Conservation (phyloP, 64 coral and sea anemone species). For the Catalaphyllia jardinei region DNA sequence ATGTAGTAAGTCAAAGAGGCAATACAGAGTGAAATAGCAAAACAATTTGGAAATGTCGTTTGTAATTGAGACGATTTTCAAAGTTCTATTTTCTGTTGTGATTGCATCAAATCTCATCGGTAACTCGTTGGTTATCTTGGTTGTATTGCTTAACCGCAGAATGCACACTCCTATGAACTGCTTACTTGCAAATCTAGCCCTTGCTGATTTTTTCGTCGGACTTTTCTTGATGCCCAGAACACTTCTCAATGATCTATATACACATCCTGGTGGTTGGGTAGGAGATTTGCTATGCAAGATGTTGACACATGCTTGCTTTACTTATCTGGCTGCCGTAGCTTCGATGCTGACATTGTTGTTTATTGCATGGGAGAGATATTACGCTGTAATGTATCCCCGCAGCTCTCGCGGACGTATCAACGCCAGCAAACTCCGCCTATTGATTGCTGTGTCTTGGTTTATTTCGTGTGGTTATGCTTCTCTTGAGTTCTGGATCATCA, state of each 20-base stretch:
- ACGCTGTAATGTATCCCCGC: not conserved
- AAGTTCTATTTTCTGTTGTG: not conserved
- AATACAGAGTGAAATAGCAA: no score
- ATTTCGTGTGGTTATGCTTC: not conserved
- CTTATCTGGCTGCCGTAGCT: not conserved
- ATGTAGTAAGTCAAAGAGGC: no score
- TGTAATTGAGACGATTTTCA: not conserved
- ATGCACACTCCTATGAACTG: slow-evolving; percentile 50
- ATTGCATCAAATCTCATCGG: slow-evolving; percentile 15
- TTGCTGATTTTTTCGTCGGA: slow-evolving; percentile 16
- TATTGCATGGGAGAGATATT: slow-evolving; percentile 4
- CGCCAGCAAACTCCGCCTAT: not conserved
- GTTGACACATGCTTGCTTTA: not conserved
- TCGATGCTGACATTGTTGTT: not conserved
- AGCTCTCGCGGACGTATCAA: not conserved
- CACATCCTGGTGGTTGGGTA: not conserved
- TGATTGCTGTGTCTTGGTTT: not conserved
- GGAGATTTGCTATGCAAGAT: not conserved
- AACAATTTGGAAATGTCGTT: no score
- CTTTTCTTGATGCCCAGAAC: slow-evolving; percentile 31
- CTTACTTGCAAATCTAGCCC: slow-evolving; percentile 14
- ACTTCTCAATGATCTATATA: not conserved
- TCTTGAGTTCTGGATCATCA: not conserved
- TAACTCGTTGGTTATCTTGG: not conserved
- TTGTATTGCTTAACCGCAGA: not conserved